Conservation (phyloP, 2,888 invertebrate genomes). For the Melanchra persicariae region DNA sequence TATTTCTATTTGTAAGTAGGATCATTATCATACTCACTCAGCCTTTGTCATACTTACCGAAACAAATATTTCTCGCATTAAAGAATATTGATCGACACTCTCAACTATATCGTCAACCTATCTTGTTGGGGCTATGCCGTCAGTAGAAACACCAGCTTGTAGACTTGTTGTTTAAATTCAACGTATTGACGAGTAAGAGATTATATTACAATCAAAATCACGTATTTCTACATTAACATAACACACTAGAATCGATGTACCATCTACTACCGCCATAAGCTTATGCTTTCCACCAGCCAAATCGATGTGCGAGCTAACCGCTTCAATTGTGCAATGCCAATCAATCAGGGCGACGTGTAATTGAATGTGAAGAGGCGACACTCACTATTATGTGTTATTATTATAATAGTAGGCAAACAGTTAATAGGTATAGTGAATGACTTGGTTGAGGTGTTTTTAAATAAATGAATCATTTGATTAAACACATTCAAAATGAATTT, state of each 20-base stretch:
- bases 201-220: too few species aligned
- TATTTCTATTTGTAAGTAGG: background rate
- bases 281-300: constrained; percentile 26
- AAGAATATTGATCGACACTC: too few species aligned
- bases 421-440: background rate
- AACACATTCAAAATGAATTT: background rate
- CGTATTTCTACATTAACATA: too few species aligned
- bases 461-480: background rate
- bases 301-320: constrained; percentile 60
- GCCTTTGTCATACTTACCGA: too few species aligned
- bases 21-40: background rate
- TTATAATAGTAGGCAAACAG: constrained; percentile 32
- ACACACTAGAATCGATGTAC: too few species aligned
- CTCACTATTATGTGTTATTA: constrained; percentile 51
- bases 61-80: too few species aligned
- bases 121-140: too few species aligned
- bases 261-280: background rate
- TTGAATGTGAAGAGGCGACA: constrained; percentile 72
- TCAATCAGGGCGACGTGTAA: constrained; percentile 73
- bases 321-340: constrained; percentile 81
- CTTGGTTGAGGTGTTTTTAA: background rate
- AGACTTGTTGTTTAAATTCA: too few species aligned
- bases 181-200: background rate
- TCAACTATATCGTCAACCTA: too few species aligned
- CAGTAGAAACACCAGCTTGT: too few species aligned